Percentiles rank a stretch among this genome's conserved stretches.
Conservation (phyloP, 2,797 vertebrate species). For the Phrynocephalus guinanensis region DNA sequence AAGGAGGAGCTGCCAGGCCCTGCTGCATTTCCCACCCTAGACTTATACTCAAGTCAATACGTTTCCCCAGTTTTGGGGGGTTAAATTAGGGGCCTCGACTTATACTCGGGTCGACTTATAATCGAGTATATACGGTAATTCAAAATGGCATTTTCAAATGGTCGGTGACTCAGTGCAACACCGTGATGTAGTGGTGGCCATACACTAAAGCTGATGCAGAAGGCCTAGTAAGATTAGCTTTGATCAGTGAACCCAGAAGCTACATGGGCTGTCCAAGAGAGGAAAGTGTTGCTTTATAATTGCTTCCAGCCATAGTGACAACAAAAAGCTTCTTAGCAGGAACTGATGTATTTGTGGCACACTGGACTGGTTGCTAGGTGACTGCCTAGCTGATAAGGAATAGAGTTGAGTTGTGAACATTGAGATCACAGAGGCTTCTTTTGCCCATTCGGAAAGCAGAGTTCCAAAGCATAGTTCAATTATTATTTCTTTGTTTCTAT, state of each 20-base stretch:
- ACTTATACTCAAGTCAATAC: too few relatives aligned
- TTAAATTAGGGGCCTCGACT: too few relatives aligned
- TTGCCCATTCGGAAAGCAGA: conserved; percentile 5
- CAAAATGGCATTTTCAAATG: not conserved
- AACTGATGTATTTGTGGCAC: not conserved
- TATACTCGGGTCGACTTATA: too few relatives aligned
- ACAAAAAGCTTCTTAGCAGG: not conserved
- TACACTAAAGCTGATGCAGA: not conserved
- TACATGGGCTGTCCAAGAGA: not conserved
- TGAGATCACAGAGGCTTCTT: not conserved
- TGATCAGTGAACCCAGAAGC: not conserved
- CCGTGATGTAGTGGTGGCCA: not conserved
- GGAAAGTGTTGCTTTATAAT: not conserved
- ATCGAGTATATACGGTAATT: not conserved
- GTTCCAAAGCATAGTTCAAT: conserved; percentile 20
- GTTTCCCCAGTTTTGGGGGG: too few relatives aligned
- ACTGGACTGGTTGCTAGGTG: conserved; percentile 8
- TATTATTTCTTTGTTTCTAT: conserved; percentile 11
- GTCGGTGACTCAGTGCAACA: not conserved
- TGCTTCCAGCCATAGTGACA: not conserved
- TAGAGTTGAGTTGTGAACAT: conserved; percentile 4
- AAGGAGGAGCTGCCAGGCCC: too few relatives aligned
- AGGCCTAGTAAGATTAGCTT: not conserved
- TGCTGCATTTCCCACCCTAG: too few relatives aligned
- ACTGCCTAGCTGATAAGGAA: not conserved